These are phyloP conservation scores for Chloroceryle amazona DNA, from an alignment of 2,797 vertebrate genomes.

Conservation along the genomic window DNA sequence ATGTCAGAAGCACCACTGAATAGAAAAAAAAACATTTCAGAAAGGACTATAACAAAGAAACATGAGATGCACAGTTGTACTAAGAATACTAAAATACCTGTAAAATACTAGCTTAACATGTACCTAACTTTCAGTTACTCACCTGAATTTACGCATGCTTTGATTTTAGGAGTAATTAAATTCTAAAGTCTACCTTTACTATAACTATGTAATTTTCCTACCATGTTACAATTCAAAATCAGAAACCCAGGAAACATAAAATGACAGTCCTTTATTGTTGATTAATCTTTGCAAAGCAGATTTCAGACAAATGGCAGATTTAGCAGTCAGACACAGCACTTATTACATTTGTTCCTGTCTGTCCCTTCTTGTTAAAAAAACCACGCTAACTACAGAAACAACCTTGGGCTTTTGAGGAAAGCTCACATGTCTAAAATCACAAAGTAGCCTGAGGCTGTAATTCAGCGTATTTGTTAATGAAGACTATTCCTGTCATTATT, in stretches of 20 bases:
- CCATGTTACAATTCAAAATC: background rate
- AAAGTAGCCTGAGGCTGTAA: background rate
- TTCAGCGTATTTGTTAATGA: background rate
- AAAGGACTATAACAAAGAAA: background rate
- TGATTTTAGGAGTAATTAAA: background rate
- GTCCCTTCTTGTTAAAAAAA: background rate
- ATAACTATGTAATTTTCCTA: background rate
- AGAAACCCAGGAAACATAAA: background rate
- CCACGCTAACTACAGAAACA: background rate
- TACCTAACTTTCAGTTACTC: background rate
- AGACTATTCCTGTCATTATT: background rate
- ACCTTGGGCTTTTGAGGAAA: background rate
- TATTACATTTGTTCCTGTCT: background rate
- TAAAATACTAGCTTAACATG: background rate
- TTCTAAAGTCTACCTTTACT: background rate
- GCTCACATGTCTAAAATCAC: background rate
- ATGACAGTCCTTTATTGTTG: background rate
- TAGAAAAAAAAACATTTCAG: background rate
- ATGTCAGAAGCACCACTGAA: background rate
- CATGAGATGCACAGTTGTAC: fast-evolving
- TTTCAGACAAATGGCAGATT: background rate
- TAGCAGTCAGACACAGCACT: background rate
- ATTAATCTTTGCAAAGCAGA: background rate
- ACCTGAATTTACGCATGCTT: background rate
- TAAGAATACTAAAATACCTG: background rate